Conservation (phyloP, 2,797 vertebrate species). For the Rhodeus uyekii region DNA sequence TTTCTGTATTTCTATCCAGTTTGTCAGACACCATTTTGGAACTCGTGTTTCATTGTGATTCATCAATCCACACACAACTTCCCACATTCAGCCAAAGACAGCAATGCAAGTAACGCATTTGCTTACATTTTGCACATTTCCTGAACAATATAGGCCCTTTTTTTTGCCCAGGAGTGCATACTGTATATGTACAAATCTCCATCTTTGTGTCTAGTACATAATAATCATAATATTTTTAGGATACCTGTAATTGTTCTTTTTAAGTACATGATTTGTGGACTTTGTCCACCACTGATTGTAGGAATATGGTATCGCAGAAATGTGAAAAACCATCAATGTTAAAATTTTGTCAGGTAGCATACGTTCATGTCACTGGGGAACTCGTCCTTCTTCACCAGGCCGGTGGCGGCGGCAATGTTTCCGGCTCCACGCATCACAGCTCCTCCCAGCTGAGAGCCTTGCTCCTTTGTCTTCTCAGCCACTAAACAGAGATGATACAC, state of each 20-base stretch:
- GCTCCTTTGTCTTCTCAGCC: constrained; percentile 96
- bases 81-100: neutral
- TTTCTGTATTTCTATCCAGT: neutral
- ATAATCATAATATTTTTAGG: too few relatives aligned
- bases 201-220: too few relatives aligned
- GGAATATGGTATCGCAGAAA: neutral
- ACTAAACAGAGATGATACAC: constrained; percentile 70
- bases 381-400: constrained; percentile 95
- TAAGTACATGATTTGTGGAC: neutral
- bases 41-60: neutral
- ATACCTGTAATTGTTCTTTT: neutral
- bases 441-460: constrained; percentile 86
- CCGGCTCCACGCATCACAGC: constrained; percentile 87
- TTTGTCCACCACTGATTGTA: neutral
- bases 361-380: constrained; percentile 95
- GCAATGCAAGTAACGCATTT: neutral
- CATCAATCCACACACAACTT: neutral
- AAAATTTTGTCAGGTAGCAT: constrained; percentile 56
- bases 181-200: too few relatives aligned
- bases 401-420: constrained; percentile 94
- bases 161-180: too few relatives aligned
- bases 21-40: neutral
- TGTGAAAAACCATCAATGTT: neutral
- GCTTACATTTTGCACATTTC: too few relatives aligned
- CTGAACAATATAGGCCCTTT: too few relatives aligned